Percentiles rank a stretch among this genome's conserved stretches.
These are phyloP conservation scores for Elgaria multicarinata DNA, from an alignment of 2,113 vertebrate genomes.

Conservation along the genomic window DNA sequence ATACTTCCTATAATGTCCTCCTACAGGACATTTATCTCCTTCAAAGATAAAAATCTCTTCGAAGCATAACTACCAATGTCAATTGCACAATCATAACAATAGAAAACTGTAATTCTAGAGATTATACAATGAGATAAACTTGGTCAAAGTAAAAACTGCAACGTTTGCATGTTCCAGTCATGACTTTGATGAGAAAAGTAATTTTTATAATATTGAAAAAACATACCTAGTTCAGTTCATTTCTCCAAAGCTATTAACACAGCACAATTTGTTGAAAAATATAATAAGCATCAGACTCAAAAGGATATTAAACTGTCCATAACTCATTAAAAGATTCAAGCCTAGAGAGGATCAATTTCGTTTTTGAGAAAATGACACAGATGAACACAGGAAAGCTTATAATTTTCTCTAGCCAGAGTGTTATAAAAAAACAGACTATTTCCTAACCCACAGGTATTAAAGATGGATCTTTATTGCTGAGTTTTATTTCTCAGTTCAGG, in stretches of 20 bases:
- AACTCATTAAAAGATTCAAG: conserved; percentile 61
- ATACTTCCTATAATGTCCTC: too few relatives aligned
- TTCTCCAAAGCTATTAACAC: conserved; percentile 29
- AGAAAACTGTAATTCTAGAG: conserved; percentile 35
- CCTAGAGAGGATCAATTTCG: conserved; percentile 40
- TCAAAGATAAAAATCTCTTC: background rate
- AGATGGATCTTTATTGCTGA: conserved; percentile 38
- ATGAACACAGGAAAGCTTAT: conserved; percentile 51
- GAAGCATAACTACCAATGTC: conserved; percentile 40
- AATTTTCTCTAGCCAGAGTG: conserved; percentile 41
- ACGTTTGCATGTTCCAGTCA: conserved; percentile 23
- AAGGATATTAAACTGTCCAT: conserved; percentile 49
- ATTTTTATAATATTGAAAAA: conserved; percentile 41
- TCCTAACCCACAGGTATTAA: conserved; percentile 6
- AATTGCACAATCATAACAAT: conserved; percentile 17
- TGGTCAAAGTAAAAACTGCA: conserved; percentile 35
- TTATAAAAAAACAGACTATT: conserved; percentile 25
- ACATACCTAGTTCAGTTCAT: conserved; percentile 7
- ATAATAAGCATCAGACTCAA: conserved; percentile 42
- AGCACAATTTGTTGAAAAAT: conserved; percentile 44
- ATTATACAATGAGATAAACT: conserved; percentile 33
- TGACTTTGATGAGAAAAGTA: conserved; percentile 23
- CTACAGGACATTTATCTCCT: too few relatives aligned
- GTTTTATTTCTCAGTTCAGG: conserved; percentile 52
- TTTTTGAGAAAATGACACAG: conserved; percentile 58